Percentiles rank a stretch among this genome's conserved stretches.
Conservation (phyloP, 2,888 invertebrate species). For the Euplagia quadripunctaria region DNA sequence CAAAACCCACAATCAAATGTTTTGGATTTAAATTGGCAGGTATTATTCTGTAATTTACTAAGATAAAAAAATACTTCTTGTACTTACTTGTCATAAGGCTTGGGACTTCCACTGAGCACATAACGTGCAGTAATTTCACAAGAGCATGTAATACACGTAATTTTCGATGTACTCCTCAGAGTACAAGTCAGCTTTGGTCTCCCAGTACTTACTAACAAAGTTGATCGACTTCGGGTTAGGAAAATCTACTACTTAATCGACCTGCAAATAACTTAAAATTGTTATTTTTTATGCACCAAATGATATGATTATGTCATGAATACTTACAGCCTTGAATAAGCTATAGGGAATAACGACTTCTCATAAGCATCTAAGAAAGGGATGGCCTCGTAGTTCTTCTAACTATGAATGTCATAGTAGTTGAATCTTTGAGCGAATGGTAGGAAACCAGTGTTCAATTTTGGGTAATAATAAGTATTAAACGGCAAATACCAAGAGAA, state of each 20-base stretch:
- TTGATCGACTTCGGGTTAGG: slow-evolving; percentile 81
- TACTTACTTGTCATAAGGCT: slow-evolving; percentile 63
- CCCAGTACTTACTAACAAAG: slow-evolving; percentile 86
- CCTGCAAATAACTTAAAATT: slow-evolving; percentile 56
- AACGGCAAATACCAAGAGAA: slow-evolving; percentile 89
- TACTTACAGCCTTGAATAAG: slow-evolving; percentile 87
- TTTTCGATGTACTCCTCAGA: slow-evolving; percentile 65
- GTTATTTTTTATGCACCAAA: no score
- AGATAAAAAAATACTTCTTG: no score
- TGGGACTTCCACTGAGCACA: slow-evolving; percentile 69
- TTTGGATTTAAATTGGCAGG: no score
- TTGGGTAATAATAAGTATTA: slow-evolving; percentile 70
- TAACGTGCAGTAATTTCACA: slow-evolving; percentile 87
- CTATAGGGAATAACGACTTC: slow-evolving; percentile 79
- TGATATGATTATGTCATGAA: not conserved
- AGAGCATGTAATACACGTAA: slow-evolving; percentile 85
- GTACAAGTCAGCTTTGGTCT: slow-evolving; percentile 85
- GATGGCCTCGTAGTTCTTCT: slow-evolving; percentile 79
- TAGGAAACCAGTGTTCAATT: slow-evolving; percentile 57
- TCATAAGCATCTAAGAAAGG: slow-evolving; percentile 89
- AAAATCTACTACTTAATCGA: slow-evolving; percentile 70
- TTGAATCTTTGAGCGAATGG: slow-evolving; percentile 88
- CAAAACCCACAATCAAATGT: no score
- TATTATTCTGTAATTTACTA: no score
- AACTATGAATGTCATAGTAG: slow-evolving; percentile 86